A percentile compares a stretch with the other conserved stretches of the same genome.
phyloP scores from a whole-genome alignment of 2,797 vertebrate genomes.

The Phataginus tricuspis region DNA sequence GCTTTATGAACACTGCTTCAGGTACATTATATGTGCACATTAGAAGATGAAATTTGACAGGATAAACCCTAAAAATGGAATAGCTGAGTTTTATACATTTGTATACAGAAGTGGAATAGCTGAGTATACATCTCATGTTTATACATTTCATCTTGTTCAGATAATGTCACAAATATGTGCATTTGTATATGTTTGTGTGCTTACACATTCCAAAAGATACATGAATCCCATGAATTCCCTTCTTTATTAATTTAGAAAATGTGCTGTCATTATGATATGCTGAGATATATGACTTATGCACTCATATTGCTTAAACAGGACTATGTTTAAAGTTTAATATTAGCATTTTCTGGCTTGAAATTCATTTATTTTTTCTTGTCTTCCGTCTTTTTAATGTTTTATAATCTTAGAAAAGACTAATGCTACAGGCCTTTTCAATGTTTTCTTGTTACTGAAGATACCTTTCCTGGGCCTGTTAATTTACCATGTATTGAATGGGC shows the following conservation, averaged over 20 bases:
- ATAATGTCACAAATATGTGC: neutral
- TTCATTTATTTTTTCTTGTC: neutral
- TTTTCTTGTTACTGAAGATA: neutral
- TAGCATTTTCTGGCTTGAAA: neutral
- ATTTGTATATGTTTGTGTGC: neutral
- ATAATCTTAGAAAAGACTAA: neutral
- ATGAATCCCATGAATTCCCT: neutral
- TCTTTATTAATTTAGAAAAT: neutral
- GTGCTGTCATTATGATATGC: neutral
- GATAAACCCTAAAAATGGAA: neutral
- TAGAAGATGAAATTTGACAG: neutral
- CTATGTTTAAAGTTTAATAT: neutral
- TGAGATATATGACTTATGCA: neutral
- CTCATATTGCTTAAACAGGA: neutral
- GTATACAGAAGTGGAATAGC: neutral
- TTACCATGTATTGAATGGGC: neutral
- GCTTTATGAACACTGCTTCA: neutral
- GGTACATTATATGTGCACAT: accelerated
- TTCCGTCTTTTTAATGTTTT: neutral
- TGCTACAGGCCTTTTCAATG: neutral
- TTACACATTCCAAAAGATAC: neutral
- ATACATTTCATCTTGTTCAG: neutral
- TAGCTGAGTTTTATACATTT: neutral
- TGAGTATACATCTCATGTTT: neutral
- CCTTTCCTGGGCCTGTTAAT: neutral